These are phyloP conservation scores for Anarsia innoxiella DNA, from an alignment of 2,888 invertebrate genomes.

Conservation along the genomic window DNA sequence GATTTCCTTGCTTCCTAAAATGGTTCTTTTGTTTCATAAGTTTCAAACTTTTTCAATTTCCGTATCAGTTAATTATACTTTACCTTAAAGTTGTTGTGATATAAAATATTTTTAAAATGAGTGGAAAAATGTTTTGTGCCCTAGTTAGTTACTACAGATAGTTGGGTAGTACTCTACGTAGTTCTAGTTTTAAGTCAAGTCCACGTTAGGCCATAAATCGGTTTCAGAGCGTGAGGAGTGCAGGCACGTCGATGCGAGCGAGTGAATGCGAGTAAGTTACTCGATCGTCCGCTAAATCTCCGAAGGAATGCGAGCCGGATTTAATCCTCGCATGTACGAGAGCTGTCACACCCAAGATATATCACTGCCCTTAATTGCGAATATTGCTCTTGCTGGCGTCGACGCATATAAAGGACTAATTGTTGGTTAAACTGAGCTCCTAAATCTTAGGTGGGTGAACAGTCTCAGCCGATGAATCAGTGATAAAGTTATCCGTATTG, in stretches of 20 bases:
- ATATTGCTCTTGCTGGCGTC: constrained; percentile 34
- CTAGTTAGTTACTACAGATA: no score
- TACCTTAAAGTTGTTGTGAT: no score
- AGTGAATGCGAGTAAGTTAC: constrained; percentile 8
- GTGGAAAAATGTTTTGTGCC: background rate
- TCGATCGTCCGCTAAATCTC: constrained; percentile 30
- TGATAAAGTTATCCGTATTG: background rate
- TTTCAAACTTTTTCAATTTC: background rate
- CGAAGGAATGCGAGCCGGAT: constrained; percentile 41
- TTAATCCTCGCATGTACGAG: constrained; percentile 35
- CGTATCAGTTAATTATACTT: no score
- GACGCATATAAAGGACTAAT: constrained; percentile 17
- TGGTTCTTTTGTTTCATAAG: background rate
- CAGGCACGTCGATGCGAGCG: constrained; percentile 12
- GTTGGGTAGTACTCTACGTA: no score
- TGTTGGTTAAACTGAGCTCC: constrained; percentile 8
- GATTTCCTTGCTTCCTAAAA: constrained; percentile 27
- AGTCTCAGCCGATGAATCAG: background rate
- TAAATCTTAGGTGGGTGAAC: constrained; percentile 3
- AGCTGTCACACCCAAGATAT: constrained; percentile 41
- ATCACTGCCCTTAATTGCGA: constrained; percentile 42
- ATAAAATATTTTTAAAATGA: no score
- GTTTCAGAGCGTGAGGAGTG: background rate
- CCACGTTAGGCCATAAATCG: constrained; percentile 1
- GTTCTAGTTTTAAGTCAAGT: background rate